A percentile compares a stretch with the other conserved stretches of the same genome.
Conservation (phyloP, 2,888 invertebrate species). For the Acronicta aceris region DNA sequence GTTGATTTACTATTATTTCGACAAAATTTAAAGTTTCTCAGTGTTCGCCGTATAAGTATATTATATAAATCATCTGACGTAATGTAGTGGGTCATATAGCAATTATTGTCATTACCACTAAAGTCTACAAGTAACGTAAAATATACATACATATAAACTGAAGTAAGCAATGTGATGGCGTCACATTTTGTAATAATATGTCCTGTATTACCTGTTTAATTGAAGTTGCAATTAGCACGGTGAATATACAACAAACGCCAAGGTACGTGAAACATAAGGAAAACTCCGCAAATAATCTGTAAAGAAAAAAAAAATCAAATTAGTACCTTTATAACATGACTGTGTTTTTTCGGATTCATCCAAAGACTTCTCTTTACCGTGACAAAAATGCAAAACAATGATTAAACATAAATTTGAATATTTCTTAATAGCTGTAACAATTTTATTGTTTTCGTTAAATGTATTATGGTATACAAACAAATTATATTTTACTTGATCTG, state of each 20-base stretch:
- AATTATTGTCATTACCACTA: conserved; percentile 1
- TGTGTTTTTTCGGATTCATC: neutral
- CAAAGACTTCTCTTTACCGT: too few species aligned
- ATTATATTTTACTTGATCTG: too few species aligned
- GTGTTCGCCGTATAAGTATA: too few species aligned
- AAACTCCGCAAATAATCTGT: conserved; percentile 89
- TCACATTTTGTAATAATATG: neutral
- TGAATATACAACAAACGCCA: conserved; percentile 93
- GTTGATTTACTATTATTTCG: too few species aligned
- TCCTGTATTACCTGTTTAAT: conserved; percentile 88
- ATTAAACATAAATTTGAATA: too few species aligned
- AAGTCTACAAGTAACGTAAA: neutral
- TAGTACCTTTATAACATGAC: neutral
- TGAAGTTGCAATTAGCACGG: conserved; percentile 92
- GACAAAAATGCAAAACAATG: too few species aligned
- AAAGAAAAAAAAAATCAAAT: conserved; percentile 52
- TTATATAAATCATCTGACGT: too few species aligned
- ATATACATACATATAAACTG: neutral
- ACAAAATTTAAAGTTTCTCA: too few species aligned
- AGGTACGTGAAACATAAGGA: conserved; percentile 92
- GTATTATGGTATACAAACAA: too few species aligned
- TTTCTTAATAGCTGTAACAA: too few species aligned
- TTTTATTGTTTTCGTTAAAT: too few species aligned
- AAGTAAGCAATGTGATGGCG: conserved; percentile 5
- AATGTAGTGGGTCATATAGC: too few species aligned